Base-by-base conservation (phyloP, 2,888 invertebrate genomes). In the Leucophenga montana region DNA sequence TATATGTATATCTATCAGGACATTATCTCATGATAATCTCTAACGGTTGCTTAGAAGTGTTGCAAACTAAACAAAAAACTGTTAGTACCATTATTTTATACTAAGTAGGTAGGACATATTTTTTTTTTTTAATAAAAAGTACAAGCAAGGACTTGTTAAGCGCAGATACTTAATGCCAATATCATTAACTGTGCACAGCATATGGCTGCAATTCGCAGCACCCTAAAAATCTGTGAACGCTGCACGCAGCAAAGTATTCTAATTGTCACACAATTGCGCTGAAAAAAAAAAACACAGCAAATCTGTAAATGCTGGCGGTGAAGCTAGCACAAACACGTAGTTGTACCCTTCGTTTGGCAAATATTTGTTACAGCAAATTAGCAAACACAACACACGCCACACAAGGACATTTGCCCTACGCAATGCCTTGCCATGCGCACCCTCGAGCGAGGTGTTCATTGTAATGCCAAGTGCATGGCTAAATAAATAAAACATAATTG, bases 321-420 rank as follows among this genome's bases (percentile, higher is more conserved):
- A n/a, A n/a, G n/a, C n/a, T n/a, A n/a, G n/a, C 18, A 3, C 44
- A 3, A 5, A 6, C 62, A 22, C n/a, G n/a, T n/a, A n/a, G n/a
- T 22, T 20, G 57, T 31, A 22, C 20, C 31, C 13, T 57, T 33
- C 66, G 33, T 67, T 79, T 61, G 74, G 72, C 72, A 80, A 82
- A 82, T 80, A 77, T 82, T 82, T 82, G 77, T 75, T 65, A 68
- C 72, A 72, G 68, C 75, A 83, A 82, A 80, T 82, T 82, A 78
- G 72, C 80, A 78, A 75, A 74, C 83, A 68, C 78, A 82, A 78
- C 82, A 83, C 68, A 70, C 56, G 56, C 54, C 66, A 1, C 59
- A 13, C 8, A 16, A 33, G 33, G 33, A 33, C 33, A 33, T 33
- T 3, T 33, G 33, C 33, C 33, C 33, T 33, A 33, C 8, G 3